phyloP scores from a whole-genome alignment of 2,797 vertebrate genomes.

The Sebastes kiyomatsui region DNA sequence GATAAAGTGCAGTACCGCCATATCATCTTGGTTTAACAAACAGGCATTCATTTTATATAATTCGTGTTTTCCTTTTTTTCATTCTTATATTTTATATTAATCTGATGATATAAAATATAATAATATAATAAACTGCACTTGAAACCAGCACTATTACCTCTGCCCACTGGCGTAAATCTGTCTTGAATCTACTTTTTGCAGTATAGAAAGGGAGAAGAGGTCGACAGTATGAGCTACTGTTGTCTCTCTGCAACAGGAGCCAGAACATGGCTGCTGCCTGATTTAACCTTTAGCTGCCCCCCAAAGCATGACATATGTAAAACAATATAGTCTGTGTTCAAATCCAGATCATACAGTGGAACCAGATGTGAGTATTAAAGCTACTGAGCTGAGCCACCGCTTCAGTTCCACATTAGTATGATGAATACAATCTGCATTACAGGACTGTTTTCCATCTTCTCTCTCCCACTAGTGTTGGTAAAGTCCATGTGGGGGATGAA shows the following conservation, averaged over 20 bases:
- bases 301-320: constrained; percentile 40
- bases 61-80: not conserved
- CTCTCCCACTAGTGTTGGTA: not conserved
- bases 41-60: not conserved
- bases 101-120: not conserved
- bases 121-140: not conserved
- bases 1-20: not conserved
- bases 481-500: not conserved
- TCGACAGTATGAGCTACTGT: not conserved
- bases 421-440: constrained; percentile 5
- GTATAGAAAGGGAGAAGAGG: not conserved
- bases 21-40: not conserved
- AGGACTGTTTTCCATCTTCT: not conserved
- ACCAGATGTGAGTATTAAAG: constrained; percentile 38
- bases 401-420: not conserved
- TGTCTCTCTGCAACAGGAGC: constrained; percentile 6
- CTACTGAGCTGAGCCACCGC: constrained; percentile 3
- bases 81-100: not conserved
- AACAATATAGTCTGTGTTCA: constrained; percentile 23
- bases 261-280: constrained; percentile 8
- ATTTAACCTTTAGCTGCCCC: constrained; percentile 20
- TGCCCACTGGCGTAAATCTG: not conserved
- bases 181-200: not conserved
- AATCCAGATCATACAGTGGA: constrained; percentile 17
- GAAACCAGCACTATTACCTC: not conserved